phyloP scores from a whole-genome alignment of 2,113 vertebrate genomes.

The Salvator merianae region DNA sequence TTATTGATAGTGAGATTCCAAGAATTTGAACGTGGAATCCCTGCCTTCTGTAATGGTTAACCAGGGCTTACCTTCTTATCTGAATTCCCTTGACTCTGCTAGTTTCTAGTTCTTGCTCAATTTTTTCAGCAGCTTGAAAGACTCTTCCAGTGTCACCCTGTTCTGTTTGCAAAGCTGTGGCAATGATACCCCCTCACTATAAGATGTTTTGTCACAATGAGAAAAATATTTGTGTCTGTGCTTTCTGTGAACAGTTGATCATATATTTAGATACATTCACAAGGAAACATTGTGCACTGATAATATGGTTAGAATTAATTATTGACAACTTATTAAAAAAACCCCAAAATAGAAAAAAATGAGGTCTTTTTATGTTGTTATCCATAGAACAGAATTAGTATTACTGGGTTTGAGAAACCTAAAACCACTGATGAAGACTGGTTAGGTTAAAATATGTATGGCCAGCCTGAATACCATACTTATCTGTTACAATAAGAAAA shows the following conservation, averaged over 20 bases:
- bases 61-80: not conserved
- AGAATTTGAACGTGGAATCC: not conserved
- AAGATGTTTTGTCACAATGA: not conserved
- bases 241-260: not conserved
- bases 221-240: too few relatives aligned
- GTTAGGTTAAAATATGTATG: too few relatives aligned
- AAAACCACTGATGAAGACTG: too few relatives aligned
- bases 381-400: too few relatives aligned
- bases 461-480: too few relatives aligned
- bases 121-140: not conserved
- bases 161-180: not conserved
- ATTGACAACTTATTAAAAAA: too few relatives aligned
- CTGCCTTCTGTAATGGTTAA: not conserved
- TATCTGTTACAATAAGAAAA: too few relatives aligned
- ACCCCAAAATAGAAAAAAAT: too few relatives aligned
- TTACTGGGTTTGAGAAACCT: too few relatives aligned
- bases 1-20: not conserved
- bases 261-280: not conserved
- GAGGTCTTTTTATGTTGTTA: too few relatives aligned
- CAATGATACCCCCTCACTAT: not conserved
- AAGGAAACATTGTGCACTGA: not conserved
- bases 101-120: not conserved
- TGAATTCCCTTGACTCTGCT: not conserved
- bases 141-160: not conserved
- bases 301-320: not conserved